Percentiles rank a stretch among this genome's conserved stretches.
Evolutionary conservation across 2,888 invertebrate species (phyloP).

Genomic region (Drosophila atripex): DNA sequence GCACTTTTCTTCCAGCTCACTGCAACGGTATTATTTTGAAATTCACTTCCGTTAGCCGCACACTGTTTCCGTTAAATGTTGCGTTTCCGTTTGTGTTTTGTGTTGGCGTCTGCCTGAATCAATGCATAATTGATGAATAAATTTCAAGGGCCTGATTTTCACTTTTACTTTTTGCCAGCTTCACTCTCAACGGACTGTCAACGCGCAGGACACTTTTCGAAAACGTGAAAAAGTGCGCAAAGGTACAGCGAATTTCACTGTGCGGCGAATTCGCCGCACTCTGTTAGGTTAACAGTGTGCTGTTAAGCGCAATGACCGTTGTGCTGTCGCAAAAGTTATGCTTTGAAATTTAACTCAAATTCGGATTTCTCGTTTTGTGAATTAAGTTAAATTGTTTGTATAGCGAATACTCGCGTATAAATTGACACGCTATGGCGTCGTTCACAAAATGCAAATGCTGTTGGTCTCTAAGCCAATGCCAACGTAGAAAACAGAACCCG

Average conservation of each 20-base stretch:
- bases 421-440: neutral
- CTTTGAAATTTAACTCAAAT: constrained; percentile 25
- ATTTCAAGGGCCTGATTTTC: constrained; percentile 71
- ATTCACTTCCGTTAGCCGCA: constrained; percentile 1
- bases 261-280: constrained; percentile 2
- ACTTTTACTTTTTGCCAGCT: constrained; percentile 75
- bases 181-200: constrained; percentile 40
- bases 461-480: neutral
- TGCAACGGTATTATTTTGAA: neutral
- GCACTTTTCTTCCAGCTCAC: neutral
- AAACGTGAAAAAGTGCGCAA: constrained; percentile 6
- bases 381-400: constrained; percentile 9
- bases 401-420: constrained; percentile 2
- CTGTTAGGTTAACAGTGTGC: constrained; percentile 9
- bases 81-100: constrained; percentile 15
- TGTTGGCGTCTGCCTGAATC: constrained; percentile 42
- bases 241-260: neutral
- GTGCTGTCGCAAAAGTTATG: neutral
- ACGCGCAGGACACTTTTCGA: constrained; percentile 36
- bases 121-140: constrained; percentile 68
- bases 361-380: neutral
- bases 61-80: constrained; percentile 31
- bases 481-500: neutral
- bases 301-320: constrained; percentile 7
- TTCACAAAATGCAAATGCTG: neutral